These are phyloP conservation scores for Brachymystax lenok DNA, from an alignment of 2,797 vertebrate species.

Conservation along the genomic window DNA sequence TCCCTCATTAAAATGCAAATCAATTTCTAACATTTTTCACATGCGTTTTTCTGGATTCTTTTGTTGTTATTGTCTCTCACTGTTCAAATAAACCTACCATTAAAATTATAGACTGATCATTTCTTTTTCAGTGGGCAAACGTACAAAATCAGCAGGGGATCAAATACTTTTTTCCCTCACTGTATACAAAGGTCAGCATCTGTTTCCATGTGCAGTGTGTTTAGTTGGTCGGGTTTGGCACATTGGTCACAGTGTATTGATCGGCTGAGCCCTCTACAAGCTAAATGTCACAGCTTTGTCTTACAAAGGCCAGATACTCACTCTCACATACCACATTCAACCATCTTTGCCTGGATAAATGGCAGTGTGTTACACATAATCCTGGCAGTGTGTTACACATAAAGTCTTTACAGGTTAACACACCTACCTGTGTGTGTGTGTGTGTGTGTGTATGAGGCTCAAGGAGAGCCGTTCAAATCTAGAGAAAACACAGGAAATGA, in stretches of 20 bases:
- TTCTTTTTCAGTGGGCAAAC: too few species aligned
- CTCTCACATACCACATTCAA: not conserved
- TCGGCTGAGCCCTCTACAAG: not conserved
- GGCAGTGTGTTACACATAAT: not conserved
- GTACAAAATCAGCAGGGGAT: too few species aligned
- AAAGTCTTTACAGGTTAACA: not conserved
- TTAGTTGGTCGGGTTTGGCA: not conserved
- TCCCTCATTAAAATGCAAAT: too few species aligned
- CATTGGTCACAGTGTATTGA: not conserved
- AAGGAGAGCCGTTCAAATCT: too few species aligned
- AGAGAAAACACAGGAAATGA: too few species aligned
- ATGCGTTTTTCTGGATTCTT: too few species aligned
- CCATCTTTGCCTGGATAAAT: not conserved
- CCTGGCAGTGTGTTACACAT: too few species aligned
- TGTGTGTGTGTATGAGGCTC: not conserved
- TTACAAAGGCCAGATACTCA: not conserved
- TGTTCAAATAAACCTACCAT: too few species aligned
- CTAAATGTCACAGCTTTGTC: not conserved
- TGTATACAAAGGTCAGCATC: not conserved
- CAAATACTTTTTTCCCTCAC: too few species aligned
- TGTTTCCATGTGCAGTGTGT: not conserved
- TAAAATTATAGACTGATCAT: too few species aligned
- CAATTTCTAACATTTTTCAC: too few species aligned
- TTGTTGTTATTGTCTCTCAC: too few species aligned
- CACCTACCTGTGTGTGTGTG: not conserved